Base-by-base conservation (phyloP, 35 echinoderm and acorn worm genomes). In the Heliocidaris erythrogramma region DNA sequence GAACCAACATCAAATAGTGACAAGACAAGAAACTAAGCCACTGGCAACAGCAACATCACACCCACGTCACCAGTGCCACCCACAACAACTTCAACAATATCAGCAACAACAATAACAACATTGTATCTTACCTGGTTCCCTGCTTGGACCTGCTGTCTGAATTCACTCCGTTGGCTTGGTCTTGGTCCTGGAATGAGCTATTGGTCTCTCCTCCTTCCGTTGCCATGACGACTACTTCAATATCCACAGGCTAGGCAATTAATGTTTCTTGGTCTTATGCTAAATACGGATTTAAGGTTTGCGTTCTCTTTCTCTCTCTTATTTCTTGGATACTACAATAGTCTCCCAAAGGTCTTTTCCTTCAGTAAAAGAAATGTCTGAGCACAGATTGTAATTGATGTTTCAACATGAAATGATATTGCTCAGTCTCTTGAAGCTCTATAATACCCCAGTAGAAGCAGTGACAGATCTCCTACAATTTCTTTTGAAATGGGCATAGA, bases 181-280 rank as follows among this genome's bases (percentile, higher is more conserved):
- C 86, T 24, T 88, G 86, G 86, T 88, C 86, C 86, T 88, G 86
- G 86, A 88, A 88, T 35, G 86, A 88, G 16, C 31, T 88, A 48
- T 88, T 88, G 86, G 86, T 88, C 86, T 88, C 86, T 48, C 86
- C 86, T 48, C 86, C 86, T 88, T 88, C 86, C 2, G 86, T 88
- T 88, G 86, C 86, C 86, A 88, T 88, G 86, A 11, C 85, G 85
- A 2, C 85, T 32, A 30, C 30, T 48, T 88, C 10, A 48, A 31
- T 88, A 48, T 88, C 86, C 61, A 69, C 30, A 48, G 86, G 9
- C 31, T 48, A 88, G 5, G 11, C 16, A 88, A 88, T 88, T 69
- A 21, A 69, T 69, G 61, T 24, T 69, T 27, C 0, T 24, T 24
- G 27, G 61, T 69, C 24, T 18, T 69, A 69, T 69, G 61, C 61